Evolutionary conservation across 2,113 vertebrate species (phyloP).

Genomic region (Dinomys branickii): DNA sequence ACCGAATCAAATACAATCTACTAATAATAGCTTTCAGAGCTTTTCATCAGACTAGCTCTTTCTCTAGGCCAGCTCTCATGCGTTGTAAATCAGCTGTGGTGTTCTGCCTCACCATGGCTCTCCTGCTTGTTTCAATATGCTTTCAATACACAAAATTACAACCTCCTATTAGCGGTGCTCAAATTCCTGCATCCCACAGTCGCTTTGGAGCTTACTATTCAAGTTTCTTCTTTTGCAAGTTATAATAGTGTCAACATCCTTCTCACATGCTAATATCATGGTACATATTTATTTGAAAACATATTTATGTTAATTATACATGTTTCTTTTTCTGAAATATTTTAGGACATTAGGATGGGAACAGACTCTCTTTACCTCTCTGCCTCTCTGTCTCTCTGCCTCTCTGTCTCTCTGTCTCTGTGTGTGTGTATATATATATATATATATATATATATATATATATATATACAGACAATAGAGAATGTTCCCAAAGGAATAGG

Average conservation of each 20-base stretch:
- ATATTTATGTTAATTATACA: not conserved
- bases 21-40: slow-evolving; percentile 65
- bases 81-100: slow-evolving; percentile 1
- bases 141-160: not conserved
- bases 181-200: not conserved
- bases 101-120: not conserved
- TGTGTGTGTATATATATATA: not conserved
- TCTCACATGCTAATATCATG: not conserved
- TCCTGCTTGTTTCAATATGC: not conserved
- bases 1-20: slow-evolving; percentile 69
- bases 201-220: not conserved
- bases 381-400: not conserved
- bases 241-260: not conserved
- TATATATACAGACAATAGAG: not conserved
- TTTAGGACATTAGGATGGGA: not conserved
- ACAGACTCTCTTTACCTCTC: not conserved
- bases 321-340: slow-evolving; percentile 17
- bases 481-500: not conserved
- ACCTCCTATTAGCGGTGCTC: not conserved
- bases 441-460: not conserved
- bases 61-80: not conserved
- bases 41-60: slow-evolving; percentile 53
- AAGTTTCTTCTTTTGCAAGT: not conserved
- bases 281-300: not conserved
- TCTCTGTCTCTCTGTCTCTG: not conserved